Percentiles rank a stretch among this genome's conserved stretches.
Conservation (phyloP, 2,888 invertebrate genomes). For the Dynastes tityus region DNA sequence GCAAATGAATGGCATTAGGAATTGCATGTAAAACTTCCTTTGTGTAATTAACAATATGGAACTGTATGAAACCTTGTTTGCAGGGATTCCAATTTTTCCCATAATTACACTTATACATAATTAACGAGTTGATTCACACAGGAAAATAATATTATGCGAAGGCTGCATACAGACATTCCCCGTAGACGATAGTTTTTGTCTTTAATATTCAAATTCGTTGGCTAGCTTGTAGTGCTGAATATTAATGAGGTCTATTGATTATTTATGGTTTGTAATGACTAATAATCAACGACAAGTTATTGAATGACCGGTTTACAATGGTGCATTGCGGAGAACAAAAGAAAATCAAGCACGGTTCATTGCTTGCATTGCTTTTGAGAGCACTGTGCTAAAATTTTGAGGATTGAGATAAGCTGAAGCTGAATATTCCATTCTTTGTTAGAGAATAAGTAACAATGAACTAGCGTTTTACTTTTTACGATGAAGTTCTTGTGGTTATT, state of each 20-base stretch:
- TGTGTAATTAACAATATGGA: not conserved
- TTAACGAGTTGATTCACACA: not conserved
- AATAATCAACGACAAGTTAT: conserved; percentile 45
- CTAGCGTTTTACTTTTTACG: no score
- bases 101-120: not conserved
- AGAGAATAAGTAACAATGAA: no score
- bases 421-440: no score
- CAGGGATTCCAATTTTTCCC: not conserved
- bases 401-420: no score
- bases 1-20: no score
- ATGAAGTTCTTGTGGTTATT: no score
- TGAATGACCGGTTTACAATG: conserved; percentile 27
- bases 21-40: not conserved
- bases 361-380: no score
- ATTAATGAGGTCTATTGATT: conserved; percentile 48
- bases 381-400: no score
- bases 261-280: conserved; percentile 49
- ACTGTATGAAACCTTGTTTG: not conserved
- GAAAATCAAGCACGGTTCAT: not conserved
- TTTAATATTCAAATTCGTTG: conserved; percentile 49
- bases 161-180: not conserved
- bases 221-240: conserved; percentile 47
- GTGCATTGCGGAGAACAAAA: not conserved
- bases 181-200: conserved; percentile 22
- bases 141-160: not conserved